Evolutionary conservation across 2,888 invertebrate genomes (phyloP), one percentile per base, ranked within the genome.

Genomic region (Willowsia nigromaculata): DNA sequence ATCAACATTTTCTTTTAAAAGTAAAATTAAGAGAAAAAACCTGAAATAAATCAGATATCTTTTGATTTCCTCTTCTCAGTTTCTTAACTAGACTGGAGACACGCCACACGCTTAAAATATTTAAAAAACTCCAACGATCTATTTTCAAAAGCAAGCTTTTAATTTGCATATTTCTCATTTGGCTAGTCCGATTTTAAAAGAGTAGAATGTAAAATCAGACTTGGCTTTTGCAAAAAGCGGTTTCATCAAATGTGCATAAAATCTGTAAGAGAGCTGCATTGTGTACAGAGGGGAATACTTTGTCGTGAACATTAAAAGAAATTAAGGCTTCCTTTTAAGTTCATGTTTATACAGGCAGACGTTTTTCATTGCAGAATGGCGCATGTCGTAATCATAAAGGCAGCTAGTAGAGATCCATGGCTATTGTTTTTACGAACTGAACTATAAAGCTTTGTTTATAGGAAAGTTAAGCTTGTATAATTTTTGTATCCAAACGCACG

Each of bases 21-120:
- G 33, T 65, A 33, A 65, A 33, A 65, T 56, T 1, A 71, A 18
- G 11, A 22, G 30, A 50, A 50, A 82, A 88, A 88, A 83, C 88
- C 65, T 83, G 88, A 88, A 88, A 88, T 83, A 88, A 88, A 88
- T 88, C 88, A 88, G 88, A 88, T 88, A 88, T 88, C 74, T 71
- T 59, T 59, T 74, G 82, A 87, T 74, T 87, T 87, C 87, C 87
- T 82, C 71, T 81, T 65, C n/a, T 71, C 25, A 62, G n/a, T 71
- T 71, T 18, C 11, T 15, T n/a, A 30, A 65, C 30, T 65, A 6
- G 71, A 56, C 56, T 50, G 25, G 40, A 71, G 71, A 40, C 43
- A 43, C 7, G 43, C 37, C 71, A 40, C 71, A 15, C 71, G 2
- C 7, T 71, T 22, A 62, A 9, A 4, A 6, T 37, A 9, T 37